These are phyloP conservation scores for Hylomyscus alleni DNA, from an alignment of 2,797 vertebrate genomes.

Conservation along the genomic window DNA sequence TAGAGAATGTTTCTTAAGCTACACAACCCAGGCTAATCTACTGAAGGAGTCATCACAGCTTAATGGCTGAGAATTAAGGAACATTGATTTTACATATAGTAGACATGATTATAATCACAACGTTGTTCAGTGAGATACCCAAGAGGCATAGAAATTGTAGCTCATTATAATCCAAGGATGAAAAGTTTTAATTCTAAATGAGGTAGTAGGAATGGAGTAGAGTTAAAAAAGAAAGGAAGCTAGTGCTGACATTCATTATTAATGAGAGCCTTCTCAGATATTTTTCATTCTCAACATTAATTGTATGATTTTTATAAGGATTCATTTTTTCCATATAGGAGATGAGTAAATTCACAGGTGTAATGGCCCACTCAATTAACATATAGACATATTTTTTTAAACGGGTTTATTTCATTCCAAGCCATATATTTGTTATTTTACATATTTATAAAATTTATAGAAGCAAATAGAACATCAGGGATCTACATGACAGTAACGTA, in stretches of 20 bases:
- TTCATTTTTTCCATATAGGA: background rate
- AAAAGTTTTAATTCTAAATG: slow-evolving; percentile 12
- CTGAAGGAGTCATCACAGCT: background rate
- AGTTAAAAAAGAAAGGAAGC: background rate
- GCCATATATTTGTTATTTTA: background rate
- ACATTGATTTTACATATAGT: background rate
- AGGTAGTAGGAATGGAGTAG: background rate
- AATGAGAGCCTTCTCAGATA: background rate
- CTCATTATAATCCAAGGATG: background rate
- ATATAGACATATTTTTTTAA: background rate
- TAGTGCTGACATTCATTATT: background rate
- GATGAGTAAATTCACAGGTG: background rate
- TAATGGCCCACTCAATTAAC: background rate
- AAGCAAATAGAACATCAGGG: background rate
- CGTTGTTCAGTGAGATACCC: background rate
- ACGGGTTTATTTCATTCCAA: background rate
- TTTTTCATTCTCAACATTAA: background rate
- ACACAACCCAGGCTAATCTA: background rate
- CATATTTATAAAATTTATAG: background rate
- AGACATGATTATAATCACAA: background rate
- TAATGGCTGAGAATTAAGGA: slow-evolving; percentile 50
- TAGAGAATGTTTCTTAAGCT: background rate
- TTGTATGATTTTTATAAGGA: background rate
- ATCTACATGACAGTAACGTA: background rate
- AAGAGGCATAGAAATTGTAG: background rate